These are phyloP conservation scores for Nasonia oneida DNA, from an alignment of 2,888 invertebrate species.

Conservation along the genomic window DNA sequence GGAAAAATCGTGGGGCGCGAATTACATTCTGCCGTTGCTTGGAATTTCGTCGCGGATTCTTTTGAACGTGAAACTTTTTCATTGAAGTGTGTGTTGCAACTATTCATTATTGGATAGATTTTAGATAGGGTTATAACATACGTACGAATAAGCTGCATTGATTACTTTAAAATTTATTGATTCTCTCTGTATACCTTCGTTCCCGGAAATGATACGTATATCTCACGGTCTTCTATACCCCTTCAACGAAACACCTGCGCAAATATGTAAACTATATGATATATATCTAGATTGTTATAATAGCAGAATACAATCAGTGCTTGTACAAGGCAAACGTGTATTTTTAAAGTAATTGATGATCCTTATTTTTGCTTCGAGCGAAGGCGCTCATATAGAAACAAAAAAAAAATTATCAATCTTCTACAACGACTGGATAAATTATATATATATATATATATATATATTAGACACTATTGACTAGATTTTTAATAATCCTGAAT, in stretches of 20 bases:
- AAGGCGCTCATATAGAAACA: constrained; percentile 37
- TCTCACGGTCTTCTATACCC: neutral
- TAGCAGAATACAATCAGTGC: constrained; percentile 4
- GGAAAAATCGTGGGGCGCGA: constrained; percentile 50
- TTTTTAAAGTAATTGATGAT: constrained; percentile 56
- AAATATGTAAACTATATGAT: neutral
- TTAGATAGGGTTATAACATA: constrained; percentile 33
- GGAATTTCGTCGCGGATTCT: constrained; percentile 42
- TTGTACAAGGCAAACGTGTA: neutral
- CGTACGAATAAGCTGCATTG: constrained; percentile 30
- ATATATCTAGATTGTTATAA: constrained; percentile 23
- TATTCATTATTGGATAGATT: constrained; percentile 45
- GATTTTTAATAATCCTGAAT: constrained; percentile 59
- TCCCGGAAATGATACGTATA: neutral
- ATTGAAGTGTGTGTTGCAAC: constrained; percentile 21
- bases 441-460: constrained; percentile 56
- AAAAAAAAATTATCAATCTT: constrained; percentile 67
- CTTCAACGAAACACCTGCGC: neutral
- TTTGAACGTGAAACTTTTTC: constrained; percentile 23
- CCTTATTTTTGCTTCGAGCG: constrained; percentile 60
- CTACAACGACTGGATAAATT: constrained; percentile 72
- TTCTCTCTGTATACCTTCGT: neutral
- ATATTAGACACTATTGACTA: constrained; percentile 72
- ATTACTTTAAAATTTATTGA: constrained; percentile 52
- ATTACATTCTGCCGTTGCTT: constrained; percentile 53